phyloP scores from a whole-genome alignment of 2,888 invertebrate genomes.

The Pristionchus mayeri region DNA sequence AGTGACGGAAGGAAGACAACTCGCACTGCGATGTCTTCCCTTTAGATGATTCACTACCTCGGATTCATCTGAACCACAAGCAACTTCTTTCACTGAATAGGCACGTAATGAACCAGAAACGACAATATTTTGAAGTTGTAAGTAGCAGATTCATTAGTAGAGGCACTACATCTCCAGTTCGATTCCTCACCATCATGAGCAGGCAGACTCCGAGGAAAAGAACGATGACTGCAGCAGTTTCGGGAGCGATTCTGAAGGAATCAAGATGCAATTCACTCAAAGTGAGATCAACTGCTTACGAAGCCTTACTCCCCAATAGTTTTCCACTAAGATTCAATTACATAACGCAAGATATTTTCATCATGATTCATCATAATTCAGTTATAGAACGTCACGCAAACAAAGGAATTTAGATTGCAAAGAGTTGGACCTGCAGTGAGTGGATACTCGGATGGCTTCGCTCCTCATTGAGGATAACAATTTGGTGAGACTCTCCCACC shows the following conservation, averaged over 20 bases:
- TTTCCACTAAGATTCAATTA: not conserved
- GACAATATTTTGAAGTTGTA: too few relatives aligned
- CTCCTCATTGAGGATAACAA: slow-evolving; percentile 36
- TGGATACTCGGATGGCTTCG: not conserved
- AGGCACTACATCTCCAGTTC: too few relatives aligned
- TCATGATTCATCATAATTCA: too few relatives aligned
- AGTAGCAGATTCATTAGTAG: too few relatives aligned
- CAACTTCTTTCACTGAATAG: too few relatives aligned
- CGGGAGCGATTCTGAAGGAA: slow-evolving; percentile 16
- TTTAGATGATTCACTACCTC: too few relatives aligned
- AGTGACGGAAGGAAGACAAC: too few relatives aligned
- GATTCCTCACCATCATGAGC: slow-evolving; percentile 13
- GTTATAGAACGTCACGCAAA: too few relatives aligned
- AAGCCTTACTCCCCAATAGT: not conserved
- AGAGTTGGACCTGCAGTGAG: slow-evolving; percentile 15
- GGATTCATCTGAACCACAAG: too few relatives aligned
- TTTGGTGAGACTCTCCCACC: slow-evolving; percentile 43
- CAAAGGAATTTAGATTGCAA: too few relatives aligned
- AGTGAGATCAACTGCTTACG: not conserved
- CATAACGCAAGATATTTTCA: too few relatives aligned
- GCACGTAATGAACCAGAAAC: too few relatives aligned
- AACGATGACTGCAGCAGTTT: not conserved
- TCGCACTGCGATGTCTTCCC: not conserved
- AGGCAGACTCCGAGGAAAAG: not conserved
- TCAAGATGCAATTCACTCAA: not conserved